These are phyloP conservation scores for Aphelinus certus DNA, from an alignment of 1,140 invertebrate species.

Conservation along the genomic window DNA sequence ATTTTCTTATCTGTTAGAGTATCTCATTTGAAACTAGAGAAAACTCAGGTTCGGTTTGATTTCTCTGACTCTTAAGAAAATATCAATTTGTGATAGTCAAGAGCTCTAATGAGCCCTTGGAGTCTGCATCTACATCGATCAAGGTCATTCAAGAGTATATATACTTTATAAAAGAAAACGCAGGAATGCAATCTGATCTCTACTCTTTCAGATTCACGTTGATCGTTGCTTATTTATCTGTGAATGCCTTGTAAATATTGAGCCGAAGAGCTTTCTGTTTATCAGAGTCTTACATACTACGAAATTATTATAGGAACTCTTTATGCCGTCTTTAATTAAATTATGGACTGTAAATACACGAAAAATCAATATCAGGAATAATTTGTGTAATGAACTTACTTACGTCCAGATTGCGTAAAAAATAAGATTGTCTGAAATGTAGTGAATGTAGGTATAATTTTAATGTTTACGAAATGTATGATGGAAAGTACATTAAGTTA, in stretches of 20 bases:
- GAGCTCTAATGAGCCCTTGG: conserved; percentile 7
- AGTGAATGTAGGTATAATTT: conserved; percentile 30
- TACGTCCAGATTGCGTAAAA: conserved; percentile 35
- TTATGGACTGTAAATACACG: conserved; percentile 33
- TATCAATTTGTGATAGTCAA: conserved; percentile 34
- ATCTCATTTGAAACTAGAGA: conserved; percentile 22
- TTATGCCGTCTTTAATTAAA: conserved; percentile 32
- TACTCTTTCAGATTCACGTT: conserved; percentile 40
- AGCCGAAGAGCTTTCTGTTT: conserved; percentile 36
- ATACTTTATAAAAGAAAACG: conserved; percentile 32
- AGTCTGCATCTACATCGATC: conserved; percentile 28
- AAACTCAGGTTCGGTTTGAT: conserved; percentile 10
- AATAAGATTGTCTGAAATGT: conserved; percentile 33
- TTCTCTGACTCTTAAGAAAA: conserved; percentile 20
- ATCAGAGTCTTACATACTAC: conserved; percentile 25
- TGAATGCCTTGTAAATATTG: conserved; percentile 41
- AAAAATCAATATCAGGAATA: conserved; percentile 30
- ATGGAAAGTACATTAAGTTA: conserved; percentile 19
- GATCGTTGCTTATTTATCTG: conserved; percentile 39
- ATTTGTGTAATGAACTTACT: conserved; percentile 36
- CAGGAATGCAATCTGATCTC: conserved; percentile 40
- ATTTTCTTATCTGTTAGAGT: conserved; percentile 31
- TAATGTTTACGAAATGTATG: conserved; percentile 22
- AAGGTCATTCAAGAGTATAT: conserved; percentile 28
- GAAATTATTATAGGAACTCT: conserved; percentile 25